Evolutionary conservation across 2,113 vertebrate genomes (phyloP), one percentile per base, ranked within the genome.

Genomic region (Urocitellus parryii): DNA sequence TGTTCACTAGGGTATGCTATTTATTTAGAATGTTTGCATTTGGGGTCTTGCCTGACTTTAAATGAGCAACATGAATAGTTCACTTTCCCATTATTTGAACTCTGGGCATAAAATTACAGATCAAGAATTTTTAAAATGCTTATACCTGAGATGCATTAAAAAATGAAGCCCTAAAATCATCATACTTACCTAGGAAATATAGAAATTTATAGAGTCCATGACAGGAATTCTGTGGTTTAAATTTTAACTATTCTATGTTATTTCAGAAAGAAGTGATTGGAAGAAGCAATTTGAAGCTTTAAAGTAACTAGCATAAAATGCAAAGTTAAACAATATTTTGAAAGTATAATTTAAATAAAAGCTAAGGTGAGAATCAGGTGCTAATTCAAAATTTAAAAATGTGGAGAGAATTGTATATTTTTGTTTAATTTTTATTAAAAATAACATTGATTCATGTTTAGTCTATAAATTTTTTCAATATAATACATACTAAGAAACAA

Each of bases 251-350:
- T 78, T 87, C 17, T 70, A 6, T 85, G 20, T 80, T 84, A 81
- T 78, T 89, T 96, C 92, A 32, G 45, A 86, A 97, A 81, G 45
- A 86, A 42, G 10, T 37, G 4, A 77, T 78, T 94, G 72, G 80
- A 96, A 81, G 65, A 85, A 85, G 24, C 11, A 67, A 68, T 84
- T 24, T 86, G 48, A 53, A 86, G 67, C 77, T 93, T 37, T 78
- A 18, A 86, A 81, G 25, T 84, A 42, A 56, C 39, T 80, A 93
- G 1, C 27, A 91, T 63, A 70, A 92, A 87, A 86, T 2, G 80
- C 34, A 90, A 91, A 42, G 32, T 39, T 74, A 27, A 34, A 27
- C 27, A 42, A n/a, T n/a, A 1, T 14, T 78, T 58, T 73, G 61
- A 91, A 91, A 85, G 16, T 24, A 65, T 16, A 51, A 4, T 65